phyloP scores from a whole-genome alignment of 1,140 invertebrate genomes.

The Hermetia illucens region DNA sequence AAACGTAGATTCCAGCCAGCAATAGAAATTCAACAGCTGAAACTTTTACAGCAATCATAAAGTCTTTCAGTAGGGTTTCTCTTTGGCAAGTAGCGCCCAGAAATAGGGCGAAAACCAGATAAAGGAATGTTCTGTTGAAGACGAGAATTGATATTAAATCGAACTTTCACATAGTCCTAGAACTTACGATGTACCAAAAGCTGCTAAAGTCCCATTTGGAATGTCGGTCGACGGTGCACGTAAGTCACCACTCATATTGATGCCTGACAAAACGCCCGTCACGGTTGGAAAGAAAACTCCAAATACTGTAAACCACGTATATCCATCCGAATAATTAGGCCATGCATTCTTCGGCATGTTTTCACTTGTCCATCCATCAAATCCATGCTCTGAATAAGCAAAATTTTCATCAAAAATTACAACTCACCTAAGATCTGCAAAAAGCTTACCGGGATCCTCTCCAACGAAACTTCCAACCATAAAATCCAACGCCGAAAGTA shows the following conservation, averaged over 20 bases:
- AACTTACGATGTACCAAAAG: slow-evolving; percentile 66
- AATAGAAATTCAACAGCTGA: slow-evolving; percentile 68
- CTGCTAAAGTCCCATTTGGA: slow-evolving; percentile 83
- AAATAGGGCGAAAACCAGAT: slow-evolving; percentile 77
- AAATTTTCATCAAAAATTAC: background rate
- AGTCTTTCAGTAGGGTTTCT: slow-evolving; percentile 57
- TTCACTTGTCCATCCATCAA: slow-evolving; percentile 68
- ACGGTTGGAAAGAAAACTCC: slow-evolving; percentile 92
- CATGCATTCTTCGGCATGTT: slow-evolving; percentile 74
- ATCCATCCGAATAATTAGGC: slow-evolving; percentile 59
- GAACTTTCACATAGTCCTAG: background rate
- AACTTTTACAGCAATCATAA: slow-evolving; percentile 82
- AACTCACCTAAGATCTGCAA: background rate
- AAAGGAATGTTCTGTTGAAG: slow-evolving; percentile 67
- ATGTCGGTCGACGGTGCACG: slow-evolving; percentile 82
- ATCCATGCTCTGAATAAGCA: slow-evolving; percentile 49
- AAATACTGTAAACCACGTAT: slow-evolving; percentile 84
- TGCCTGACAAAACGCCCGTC: slow-evolving; percentile 85
- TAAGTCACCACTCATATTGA: slow-evolving; percentile 96
- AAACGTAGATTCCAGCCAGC: slow-evolving; percentile 84
- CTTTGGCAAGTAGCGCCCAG: slow-evolving; percentile 77
- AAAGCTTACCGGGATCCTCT: slow-evolving; percentile 39
- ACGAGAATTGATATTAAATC: slow-evolving; percentile 4
- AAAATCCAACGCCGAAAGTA: slow-evolving; percentile 80
- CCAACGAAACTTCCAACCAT: slow-evolving; percentile 75